These are phyloP conservation scores for Hirtodrosophila alboralis DNA, from an alignment of 2,888 invertebrate species.

Conservation along the genomic window DNA sequence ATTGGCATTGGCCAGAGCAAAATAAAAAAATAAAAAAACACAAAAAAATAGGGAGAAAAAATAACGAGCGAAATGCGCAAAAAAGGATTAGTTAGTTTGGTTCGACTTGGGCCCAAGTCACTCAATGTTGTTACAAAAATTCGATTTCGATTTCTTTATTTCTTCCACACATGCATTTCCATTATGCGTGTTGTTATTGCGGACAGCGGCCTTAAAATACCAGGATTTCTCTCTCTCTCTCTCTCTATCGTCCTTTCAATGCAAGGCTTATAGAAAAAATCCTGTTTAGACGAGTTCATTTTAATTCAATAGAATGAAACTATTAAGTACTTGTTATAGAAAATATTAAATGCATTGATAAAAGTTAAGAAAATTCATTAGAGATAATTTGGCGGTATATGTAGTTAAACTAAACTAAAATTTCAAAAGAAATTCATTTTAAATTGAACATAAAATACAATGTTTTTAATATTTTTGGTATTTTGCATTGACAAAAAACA, in stretches of 20 bases:
- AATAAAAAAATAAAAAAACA: constrained; percentile 11
- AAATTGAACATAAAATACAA: too few relatives aligned
- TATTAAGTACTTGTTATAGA: too few relatives aligned
- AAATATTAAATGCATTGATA: too few relatives aligned
- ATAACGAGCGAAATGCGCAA: constrained; percentile 60
- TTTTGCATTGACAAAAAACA: too few relatives aligned
- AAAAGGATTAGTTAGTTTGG: constrained; percentile 75
- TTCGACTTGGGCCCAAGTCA: constrained; percentile 48
- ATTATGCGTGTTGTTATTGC: constrained; percentile 48
- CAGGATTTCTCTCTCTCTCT: constrained; percentile 1
- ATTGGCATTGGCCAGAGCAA: constrained; percentile 61
- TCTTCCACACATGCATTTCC: constrained; percentile 44
- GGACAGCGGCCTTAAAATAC: constrained; percentile 12
- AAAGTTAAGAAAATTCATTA: too few relatives aligned
- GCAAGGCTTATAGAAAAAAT: constrained; percentile 3
- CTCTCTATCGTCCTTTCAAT: background rate
- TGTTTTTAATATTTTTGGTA: too few relatives aligned
- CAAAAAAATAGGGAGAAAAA: constrained; percentile 1
- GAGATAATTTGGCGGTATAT: too few relatives aligned
- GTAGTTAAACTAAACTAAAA: too few relatives aligned
- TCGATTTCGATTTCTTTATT: constrained; percentile 57
- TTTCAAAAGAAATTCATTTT: too few relatives aligned
- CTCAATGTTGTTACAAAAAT: constrained; percentile 65
- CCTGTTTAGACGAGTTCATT: too few relatives aligned
- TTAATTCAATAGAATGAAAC: too few relatives aligned